phyloP scores from a whole-genome alignment of 1,140 invertebrate genomes.

The Drosophila nigromelanica region DNA sequence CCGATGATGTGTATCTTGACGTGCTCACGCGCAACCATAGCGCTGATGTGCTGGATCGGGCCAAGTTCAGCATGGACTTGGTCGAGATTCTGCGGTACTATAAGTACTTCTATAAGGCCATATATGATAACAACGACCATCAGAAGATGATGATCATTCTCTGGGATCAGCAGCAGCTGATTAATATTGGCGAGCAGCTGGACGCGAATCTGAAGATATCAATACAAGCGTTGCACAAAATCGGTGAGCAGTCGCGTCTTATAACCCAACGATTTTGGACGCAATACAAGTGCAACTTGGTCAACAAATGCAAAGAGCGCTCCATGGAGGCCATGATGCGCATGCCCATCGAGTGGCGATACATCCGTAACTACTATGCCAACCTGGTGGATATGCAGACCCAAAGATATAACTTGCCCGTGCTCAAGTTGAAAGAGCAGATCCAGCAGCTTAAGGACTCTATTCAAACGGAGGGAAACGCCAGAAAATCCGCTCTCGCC shows the following conservation, averaged over 20 bases:
- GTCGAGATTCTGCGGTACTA: conserved; percentile 15
- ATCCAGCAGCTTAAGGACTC: not conserved
- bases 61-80: conserved; percentile 35
- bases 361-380: conserved; percentile 22
- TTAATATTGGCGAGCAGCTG: conserved; percentile 22
- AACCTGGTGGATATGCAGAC: conserved; percentile 18
- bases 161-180: conserved; percentile 25
- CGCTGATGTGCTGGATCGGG: conserved; percentile 9
- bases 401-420: not conserved
- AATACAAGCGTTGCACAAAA: not conserved
- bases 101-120: conserved; percentile 25
- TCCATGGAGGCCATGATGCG: not conserved
- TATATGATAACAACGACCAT: not conserved
- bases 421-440: conserved; percentile 1
- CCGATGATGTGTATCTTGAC: conserved; percentile 32
- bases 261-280: not conserved
- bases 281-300: not conserved
- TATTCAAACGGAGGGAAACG: too few species aligned
- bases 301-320: not conserved
- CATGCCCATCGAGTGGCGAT: conserved; percentile 39
- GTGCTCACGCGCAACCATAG: conserved; percentile 10
- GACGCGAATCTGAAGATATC: not conserved
- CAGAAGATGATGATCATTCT: conserved; percentile 1
- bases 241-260: not conserved
- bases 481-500: not conserved